These are phyloP conservation scores for Odontothrips loti DNA, from an alignment of 2,888 invertebrate species.

Conservation along the genomic window DNA sequence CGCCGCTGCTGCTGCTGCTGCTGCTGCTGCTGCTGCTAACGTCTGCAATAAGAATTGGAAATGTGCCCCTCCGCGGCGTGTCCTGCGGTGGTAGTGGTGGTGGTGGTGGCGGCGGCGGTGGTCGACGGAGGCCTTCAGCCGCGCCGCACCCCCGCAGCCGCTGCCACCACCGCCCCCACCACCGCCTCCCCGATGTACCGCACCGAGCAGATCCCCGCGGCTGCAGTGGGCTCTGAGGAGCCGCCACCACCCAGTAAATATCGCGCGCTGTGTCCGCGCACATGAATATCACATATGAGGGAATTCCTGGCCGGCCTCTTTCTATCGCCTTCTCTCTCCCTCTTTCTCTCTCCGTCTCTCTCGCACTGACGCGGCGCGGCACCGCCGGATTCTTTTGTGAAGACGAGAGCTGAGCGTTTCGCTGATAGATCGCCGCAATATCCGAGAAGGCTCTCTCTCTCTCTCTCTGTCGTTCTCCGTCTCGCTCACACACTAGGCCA, in stretches of 20 bases:
- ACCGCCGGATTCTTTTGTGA: conserved; percentile 20
- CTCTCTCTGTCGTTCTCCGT: conserved; percentile 31
- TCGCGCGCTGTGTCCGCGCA: conserved; percentile 1
- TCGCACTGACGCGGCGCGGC: conserved; percentile 25
- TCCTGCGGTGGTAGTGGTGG: neutral
- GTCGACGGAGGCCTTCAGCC: too few relatives aligned
- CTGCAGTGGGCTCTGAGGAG: neutral
- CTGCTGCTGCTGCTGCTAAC: too few relatives aligned
- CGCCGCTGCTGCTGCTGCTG: too few relatives aligned
- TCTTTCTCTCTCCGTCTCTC: conserved; percentile 29
- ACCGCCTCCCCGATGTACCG: too few relatives aligned
- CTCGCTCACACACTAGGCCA: conserved; percentile 27
- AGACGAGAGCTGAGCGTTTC: neutral
- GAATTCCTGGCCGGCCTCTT: conserved; percentile 12
- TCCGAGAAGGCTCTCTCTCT: conserved; percentile 29
- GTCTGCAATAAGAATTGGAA: conserved; percentile 26
- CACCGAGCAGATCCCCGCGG: neutral
- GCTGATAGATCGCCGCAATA: conserved; percentile 22
- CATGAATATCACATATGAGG: conserved; percentile 25
- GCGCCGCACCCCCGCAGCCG: too few relatives aligned
- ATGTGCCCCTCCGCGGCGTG: conserved; percentile 3
- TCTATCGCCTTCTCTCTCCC: conserved; percentile 27
- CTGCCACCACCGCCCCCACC: too few relatives aligned
- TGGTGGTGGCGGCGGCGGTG: too few relatives aligned
- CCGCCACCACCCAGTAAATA: neutral